phyloP scores from a whole-genome alignment of 35 echinoderm and acorn worm species.

The Ophiothrix spiculata region DNA sequence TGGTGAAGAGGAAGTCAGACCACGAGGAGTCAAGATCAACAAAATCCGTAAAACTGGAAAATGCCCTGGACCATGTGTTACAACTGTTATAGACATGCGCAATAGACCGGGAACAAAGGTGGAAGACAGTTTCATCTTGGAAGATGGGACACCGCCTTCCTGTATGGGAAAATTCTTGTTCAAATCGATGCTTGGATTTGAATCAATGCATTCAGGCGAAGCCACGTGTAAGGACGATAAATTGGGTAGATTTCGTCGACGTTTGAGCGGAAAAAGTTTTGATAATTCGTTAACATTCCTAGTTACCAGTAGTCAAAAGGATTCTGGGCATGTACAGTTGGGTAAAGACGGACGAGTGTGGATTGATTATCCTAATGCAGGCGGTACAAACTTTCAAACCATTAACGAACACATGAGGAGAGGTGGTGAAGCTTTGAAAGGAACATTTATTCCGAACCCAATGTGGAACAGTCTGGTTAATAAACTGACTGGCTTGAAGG shows the following conservation, averaged over 20 bases:
- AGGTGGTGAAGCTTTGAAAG: slow-evolving; percentile 43
- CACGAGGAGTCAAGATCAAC: slow-evolving; percentile 28
- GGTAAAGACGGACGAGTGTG: slow-evolving; percentile 56
- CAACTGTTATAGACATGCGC: slow-evolving; percentile 64
- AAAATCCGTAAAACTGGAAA: slow-evolving; percentile 29
- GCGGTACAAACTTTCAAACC: slow-evolving; percentile 57
- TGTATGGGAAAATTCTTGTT: slow-evolving; percentile 25
- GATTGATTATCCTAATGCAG: slow-evolving; percentile 54
- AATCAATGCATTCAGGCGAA: slow-evolving; percentile 21
- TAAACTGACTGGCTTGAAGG: slow-evolving; percentile 48
- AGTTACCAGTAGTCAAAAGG: slow-evolving; percentile 58
- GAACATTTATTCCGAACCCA: slow-evolving; percentile 70
- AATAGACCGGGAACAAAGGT: slow-evolving; percentile 29
- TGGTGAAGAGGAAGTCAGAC: slow-evolving; percentile 40
- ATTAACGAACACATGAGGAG: slow-evolving; percentile 23
- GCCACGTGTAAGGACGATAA: slow-evolving; percentile 57
- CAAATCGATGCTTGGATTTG: neutral
- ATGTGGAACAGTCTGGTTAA: slow-evolving; percentile 57
- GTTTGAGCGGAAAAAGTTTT: slow-evolving; percentile 45
- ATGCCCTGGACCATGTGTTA: slow-evolving; percentile 50
- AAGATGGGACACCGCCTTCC: slow-evolving; percentile 68
- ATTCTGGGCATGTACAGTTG: slow-evolving; percentile 29
- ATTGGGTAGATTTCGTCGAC: slow-evolving; percentile 37
- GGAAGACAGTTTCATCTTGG: slow-evolving; percentile 56
- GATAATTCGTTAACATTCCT: slow-evolving; percentile 58